Evolutionary conservation across 2,888 invertebrate genomes (phyloP).

Genomic region (Abrostola tripartita): DNA sequence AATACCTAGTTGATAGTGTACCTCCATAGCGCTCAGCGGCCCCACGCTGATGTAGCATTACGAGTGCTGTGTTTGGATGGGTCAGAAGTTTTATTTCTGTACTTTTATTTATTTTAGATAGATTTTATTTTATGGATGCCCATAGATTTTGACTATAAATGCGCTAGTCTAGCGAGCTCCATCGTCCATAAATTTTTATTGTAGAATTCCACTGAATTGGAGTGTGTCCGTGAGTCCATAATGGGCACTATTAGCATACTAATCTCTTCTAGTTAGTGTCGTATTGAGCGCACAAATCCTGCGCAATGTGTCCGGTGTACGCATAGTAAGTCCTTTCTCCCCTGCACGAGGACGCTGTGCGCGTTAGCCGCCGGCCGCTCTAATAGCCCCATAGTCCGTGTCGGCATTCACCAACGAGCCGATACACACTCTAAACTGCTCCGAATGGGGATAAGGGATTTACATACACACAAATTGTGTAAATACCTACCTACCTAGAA

Average conservation of each 20-base stretch:
- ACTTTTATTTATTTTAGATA: constrained; percentile 74
- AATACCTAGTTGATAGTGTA: constrained; percentile 76
- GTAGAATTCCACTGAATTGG: constrained; percentile 79
- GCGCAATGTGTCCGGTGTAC: constrained; percentile 69
- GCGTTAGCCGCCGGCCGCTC: constrained; percentile 52
- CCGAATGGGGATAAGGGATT: constrained; percentile 73
- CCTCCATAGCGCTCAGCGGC: constrained; percentile 70
- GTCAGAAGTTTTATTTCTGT: constrained; percentile 79
- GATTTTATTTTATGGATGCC: constrained; percentile 78
- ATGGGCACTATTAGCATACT: constrained; percentile 83
- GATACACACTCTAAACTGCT: constrained; percentile 59
- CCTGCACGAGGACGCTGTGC: constrained; percentile 64
- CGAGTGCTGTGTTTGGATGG: constrained; percentile 86
- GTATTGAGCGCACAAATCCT: constrained; percentile 74
- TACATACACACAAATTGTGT: constrained; percentile 64
- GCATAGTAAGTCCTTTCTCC: constrained; percentile 79
- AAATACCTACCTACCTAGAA: constrained; percentile 55
- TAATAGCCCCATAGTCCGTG: constrained; percentile 57
- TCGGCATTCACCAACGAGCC: constrained; percentile 48
- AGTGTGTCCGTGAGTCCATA: constrained; percentile 74
- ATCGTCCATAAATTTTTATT: constrained; percentile 80
- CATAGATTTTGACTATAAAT: constrained; percentile 79
- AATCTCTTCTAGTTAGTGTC: constrained; percentile 84
- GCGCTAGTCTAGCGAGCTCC: constrained; percentile 85
- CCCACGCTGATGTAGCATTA: constrained; percentile 71